Base-by-base conservation (phyloP, 23 tunicate species). In the Styela plicata region DNA sequence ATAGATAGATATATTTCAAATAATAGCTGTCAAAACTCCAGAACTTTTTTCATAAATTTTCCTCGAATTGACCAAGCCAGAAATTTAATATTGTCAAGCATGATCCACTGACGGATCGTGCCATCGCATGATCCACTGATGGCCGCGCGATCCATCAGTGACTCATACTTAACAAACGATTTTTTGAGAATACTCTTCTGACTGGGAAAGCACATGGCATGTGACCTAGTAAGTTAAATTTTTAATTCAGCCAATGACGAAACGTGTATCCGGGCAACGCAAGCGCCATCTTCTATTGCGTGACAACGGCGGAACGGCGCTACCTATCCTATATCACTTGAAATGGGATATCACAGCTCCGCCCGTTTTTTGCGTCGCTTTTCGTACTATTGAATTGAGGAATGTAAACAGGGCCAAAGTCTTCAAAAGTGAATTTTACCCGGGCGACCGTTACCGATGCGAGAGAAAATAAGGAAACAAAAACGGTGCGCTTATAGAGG, bases 321-420 rank as follows among this genome's bases (percentile, higher is more conserved):
- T 44, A 44, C 57, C 57, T 44, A 44, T 44, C 57, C 13, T 7
- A 13, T 5, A 5, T 44, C 57, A 44, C 7, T 44, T 7, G 57
- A 44, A 44, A 44, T 13, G 57, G 13, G 57, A 44, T 44, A 44
- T 44, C 57, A 44, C 57, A 13, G 57, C 57, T 44, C 57, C 7
- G 13, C 7, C 57, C 10, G 7, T 13, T 13, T 44, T 44, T 13
- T 13, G 13, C 57, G 57, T 13, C 57, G 57, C 77, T 71, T 36
- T 28, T 32, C 77, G 77, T 71, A 34, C 77, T 21, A 71, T 71
- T 71, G 36, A 71, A 28, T 34, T 34, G 36, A 71, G 77, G 77
- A 71, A 71, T 71, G 77, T 71, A 71, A 71, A 71, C 77, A 71
- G 35, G 18, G 24, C 77, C 24, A 34, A 44, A 13, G 13, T 44